Conservation (phyloP, 2,113 vertebrate genomes). For the Trogon melanurus region DNA sequence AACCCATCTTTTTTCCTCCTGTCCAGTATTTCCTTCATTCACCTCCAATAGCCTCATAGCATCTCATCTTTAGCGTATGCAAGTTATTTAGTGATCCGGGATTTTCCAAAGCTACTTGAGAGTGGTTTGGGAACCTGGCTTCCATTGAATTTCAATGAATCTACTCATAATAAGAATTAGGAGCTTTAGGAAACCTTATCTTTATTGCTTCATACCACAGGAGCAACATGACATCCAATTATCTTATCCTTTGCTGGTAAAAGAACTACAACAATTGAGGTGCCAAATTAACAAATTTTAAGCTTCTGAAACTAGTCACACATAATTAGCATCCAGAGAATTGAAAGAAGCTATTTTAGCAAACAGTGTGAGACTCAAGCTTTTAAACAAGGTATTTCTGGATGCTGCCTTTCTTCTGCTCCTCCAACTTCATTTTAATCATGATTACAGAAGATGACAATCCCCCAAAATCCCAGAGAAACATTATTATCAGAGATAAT, state of each 20-base stretch:
- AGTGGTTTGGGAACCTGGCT: neutral
- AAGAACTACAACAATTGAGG: neutral
- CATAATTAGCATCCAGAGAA: constrained; percentile 13
- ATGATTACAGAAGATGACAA: neutral
- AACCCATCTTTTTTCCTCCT: neutral
- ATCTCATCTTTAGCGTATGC: neutral
- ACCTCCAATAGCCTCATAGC: neutral
- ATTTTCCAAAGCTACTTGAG: constrained; percentile 23
- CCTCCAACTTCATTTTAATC: neutral
- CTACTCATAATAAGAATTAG: constrained; percentile 9
- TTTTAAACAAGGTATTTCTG: neutral
- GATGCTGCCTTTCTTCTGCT: neutral
- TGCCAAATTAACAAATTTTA: constrained; percentile 31
- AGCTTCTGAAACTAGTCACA: neutral
- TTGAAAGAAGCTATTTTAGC: neutral
- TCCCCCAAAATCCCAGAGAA: neutral
- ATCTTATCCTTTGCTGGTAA: neutral
- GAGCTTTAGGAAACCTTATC: constrained; percentile 22
- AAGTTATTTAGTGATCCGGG: neutral
- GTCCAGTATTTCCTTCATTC: neutral
- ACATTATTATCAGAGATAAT: neutral
- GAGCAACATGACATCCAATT: constrained; percentile 24
- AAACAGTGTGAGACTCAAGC: neutral
- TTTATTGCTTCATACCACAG: constrained; percentile 19
- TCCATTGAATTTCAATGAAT: neutral